Evolutionary conservation across 2,888 invertebrate species (phyloP).

Genomic region (Aquatica leii): DNA sequence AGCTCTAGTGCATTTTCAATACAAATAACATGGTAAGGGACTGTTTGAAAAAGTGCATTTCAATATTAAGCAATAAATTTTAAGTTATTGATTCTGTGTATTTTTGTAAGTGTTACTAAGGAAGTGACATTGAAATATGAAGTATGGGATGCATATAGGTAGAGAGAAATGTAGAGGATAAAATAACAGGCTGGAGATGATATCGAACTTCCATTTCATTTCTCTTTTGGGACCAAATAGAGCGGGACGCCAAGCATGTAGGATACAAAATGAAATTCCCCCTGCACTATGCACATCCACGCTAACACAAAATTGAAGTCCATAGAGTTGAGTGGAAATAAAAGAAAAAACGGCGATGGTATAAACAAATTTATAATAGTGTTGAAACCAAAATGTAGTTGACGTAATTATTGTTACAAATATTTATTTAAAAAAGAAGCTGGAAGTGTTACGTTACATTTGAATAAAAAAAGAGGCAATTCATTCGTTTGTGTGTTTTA

Average conservation of each 20-base stretch:
- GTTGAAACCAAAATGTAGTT: conserved; percentile 49
- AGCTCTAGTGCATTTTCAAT: conserved; percentile 41
- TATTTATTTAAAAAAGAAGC: background rate
- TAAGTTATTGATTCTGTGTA: too few relatives aligned
- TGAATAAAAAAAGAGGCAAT: conserved; percentile 30
- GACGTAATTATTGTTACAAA: conserved; percentile 25
- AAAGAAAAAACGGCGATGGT: conserved; percentile 47
- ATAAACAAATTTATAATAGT: conserved; percentile 57
- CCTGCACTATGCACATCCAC: conserved; percentile 53
- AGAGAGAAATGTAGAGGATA: conserved; percentile 43
- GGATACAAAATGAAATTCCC: conserved; percentile 59
- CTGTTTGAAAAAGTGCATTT: too few relatives aligned
- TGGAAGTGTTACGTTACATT: conserved; percentile 13
- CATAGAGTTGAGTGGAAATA: conserved; percentile 49
- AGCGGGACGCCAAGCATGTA: conserved; percentile 52
- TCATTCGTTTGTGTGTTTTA: conserved; percentile 44
- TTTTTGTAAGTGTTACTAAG: too few relatives aligned
- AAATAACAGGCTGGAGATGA: conserved; percentile 50
- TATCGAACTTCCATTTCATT: conserved; percentile 56
- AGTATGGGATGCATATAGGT: conserved; percentile 42
- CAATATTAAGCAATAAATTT: too few relatives aligned
- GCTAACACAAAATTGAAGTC: conserved; percentile 57
- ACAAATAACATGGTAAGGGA: conserved; percentile 31
- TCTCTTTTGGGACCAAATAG: conserved; percentile 52
- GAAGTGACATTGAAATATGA: conserved; percentile 45